Base-by-base conservation (phyloP, 2,113 vertebrate genomes). In the Lagopus leucura region DNA sequence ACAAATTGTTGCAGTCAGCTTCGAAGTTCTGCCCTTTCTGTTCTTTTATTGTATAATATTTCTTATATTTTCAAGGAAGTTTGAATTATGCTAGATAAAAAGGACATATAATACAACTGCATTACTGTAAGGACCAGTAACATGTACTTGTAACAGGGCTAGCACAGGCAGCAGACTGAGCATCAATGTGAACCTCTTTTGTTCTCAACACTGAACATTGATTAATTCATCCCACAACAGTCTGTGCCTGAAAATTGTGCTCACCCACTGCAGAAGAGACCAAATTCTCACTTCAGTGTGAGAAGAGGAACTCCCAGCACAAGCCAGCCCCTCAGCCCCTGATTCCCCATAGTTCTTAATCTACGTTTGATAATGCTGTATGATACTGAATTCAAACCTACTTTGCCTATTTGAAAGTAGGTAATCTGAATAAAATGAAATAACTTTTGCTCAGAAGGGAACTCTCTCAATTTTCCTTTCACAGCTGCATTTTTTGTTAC, bases 361-460 rank as follows among this genome's bases (percentile, higher is more conserved):
- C 87, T 69, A 4, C 6, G 57, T 34, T 47, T 0, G 1, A 55
- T 74, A 74, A 34, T 4, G 13, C 40, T 66, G 64, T 17, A 20
- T 34, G 13, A 34, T 55, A 34, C 77, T 50, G 83, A 78, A 77
- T 50, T 47, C 47, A 75, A 87, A 75, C 20, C 13, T 30, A 8
- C 8, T 52, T 57, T 72, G 38, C 70, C 84, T 82, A 30, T 73
- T 72, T 69, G 63, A 40, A 89, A 69, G 52, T n/a, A n/a, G 40
- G 63, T 69, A 76, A 94, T 76, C 13, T 27, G 71, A 72, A 76
- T 80, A 70, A 89, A 91, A 89, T n/a, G 24, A 87, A 92, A 45
- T 84, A 74, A 82, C 42, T 87, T 86, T 20, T 89, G 34, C 70
- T 85, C 36, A 61, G 71, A 93, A 86, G 45, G n/a, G 42, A 84